Evolutionary conservation across 2,113 vertebrate genomes (phyloP).

Genomic region (Psilopsiagon aurifrons): DNA sequence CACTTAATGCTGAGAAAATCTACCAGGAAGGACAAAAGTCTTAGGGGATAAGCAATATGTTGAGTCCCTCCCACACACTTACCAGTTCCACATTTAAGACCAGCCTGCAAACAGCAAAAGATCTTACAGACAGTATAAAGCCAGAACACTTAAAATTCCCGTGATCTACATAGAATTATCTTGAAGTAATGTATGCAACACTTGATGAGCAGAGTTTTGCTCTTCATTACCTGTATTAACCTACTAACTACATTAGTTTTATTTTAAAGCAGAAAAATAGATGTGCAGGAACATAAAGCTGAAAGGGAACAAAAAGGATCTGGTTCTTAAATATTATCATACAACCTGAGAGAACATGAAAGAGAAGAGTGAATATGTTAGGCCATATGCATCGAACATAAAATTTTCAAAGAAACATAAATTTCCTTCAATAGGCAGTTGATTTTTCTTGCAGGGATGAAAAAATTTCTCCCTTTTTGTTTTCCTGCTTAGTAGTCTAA

Average conservation of each 20-base stretch:
- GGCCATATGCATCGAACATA: background rate
- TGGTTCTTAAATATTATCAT: background rate
- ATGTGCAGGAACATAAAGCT: background rate
- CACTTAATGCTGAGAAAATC: conserved; percentile 64
- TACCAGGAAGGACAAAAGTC: conserved; percentile 76
- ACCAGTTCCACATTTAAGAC: conserved; percentile 74
- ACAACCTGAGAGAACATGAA: background rate
- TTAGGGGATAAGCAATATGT: conserved; percentile 65
- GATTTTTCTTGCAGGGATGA: background rate
- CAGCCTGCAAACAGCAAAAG: conserved; percentile 33
- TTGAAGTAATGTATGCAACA: background rate
- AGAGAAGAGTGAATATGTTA: background rate
- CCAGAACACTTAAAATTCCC: background rate
- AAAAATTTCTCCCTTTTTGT: background rate
- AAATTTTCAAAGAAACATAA: background rate
- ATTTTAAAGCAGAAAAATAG: background rate
- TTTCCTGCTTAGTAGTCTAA: background rate
- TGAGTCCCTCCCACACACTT: conserved; percentile 80
- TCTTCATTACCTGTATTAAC: background rate
- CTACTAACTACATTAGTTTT: background rate
- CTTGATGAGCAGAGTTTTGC: background rate
- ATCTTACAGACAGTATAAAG: conserved; percentile 27
- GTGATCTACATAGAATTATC: background rate
- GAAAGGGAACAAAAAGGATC: background rate
- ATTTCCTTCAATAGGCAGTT: background rate